Percentiles rank a stretch among this genome's conserved stretches.
Conservation (phyloP, 1,140 invertebrate genomes). For the Bombus haemorrhoidalis region DNA sequence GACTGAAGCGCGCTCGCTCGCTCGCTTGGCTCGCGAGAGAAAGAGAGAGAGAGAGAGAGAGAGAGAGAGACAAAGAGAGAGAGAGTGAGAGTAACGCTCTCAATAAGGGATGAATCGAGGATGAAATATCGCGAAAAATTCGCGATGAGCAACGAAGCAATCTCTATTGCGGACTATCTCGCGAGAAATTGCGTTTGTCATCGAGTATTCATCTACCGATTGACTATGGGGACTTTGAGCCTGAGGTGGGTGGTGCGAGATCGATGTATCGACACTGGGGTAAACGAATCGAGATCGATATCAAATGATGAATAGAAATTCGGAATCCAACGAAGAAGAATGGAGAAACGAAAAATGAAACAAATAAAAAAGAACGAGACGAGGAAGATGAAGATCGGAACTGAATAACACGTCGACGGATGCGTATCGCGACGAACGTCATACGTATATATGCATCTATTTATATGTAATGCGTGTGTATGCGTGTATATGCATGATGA, state of each 20-base stretch:
- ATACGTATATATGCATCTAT: slow-evolving; percentile 50
- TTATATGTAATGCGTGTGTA: slow-evolving; percentile 49
- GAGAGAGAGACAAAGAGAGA: slow-evolving; percentile 38
- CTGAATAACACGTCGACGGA: slow-evolving; percentile 11
- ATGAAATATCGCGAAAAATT: slow-evolving; percentile 30
- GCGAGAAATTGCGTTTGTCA: neutral
- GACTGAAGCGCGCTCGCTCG: neutral
- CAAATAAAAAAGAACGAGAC: neutral
- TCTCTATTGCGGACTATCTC: neutral
- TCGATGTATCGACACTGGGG: no score
- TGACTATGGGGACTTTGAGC: neutral
- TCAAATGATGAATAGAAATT: neutral
- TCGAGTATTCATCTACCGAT: neutral
- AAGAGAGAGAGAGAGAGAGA: slow-evolving; percentile 60
- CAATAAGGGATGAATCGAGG: slow-evolving; percentile 32
- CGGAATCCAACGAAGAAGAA: neutral
- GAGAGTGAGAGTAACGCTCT: slow-evolving; percentile 62
- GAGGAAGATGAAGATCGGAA: slow-evolving; percentile 20
- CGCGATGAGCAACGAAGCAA: neutral
- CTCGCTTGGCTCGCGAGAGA: neutral
- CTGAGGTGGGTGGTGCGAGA: neutral
- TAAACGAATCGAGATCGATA: neutral
- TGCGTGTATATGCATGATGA: slow-evolving; percentile 60
- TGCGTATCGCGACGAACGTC: slow-evolving; percentile 37
- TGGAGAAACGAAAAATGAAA: slow-evolving; percentile 6